A percentile compares a stretch with the other conserved stretches of the same genome.
phyloP scores from a whole-genome alignment of 2,797 vertebrate genomes.

The Peromyscus nudipes region DNA sequence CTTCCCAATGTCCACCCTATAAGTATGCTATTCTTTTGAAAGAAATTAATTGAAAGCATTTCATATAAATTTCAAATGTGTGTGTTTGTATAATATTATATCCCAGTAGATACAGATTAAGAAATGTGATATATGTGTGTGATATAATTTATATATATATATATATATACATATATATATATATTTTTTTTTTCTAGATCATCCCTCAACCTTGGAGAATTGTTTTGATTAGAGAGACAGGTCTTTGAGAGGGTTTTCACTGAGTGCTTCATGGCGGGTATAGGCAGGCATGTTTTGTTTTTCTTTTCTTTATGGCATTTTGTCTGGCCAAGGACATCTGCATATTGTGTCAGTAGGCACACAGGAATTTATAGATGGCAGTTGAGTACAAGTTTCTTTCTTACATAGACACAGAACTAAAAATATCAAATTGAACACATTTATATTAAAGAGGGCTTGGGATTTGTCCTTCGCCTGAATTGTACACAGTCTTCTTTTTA shows the following conservation, averaged over 20 bases:
- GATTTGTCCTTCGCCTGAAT: neutral
- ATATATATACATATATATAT: neutral
- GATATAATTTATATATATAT: neutral
- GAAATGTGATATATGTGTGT: neutral
- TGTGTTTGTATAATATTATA: slow-evolving; percentile 35
- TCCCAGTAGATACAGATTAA: slow-evolving; percentile 30
- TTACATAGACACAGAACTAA: slow-evolving; percentile 44
- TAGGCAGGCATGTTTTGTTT: neutral
- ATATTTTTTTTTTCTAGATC: neutral
- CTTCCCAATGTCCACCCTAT: neutral
- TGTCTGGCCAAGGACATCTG: slow-evolving; percentile 75
- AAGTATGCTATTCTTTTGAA: neutral
- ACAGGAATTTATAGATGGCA: slow-evolving; percentile 59
- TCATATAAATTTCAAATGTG: slow-evolving; percentile 21
- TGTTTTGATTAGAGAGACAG: slow-evolving; percentile 61
- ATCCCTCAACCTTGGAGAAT: slow-evolving; percentile 47
- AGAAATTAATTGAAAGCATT: slow-evolving; percentile 57
- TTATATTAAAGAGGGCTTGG: slow-evolving; percentile 18
- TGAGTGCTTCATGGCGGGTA: neutral
- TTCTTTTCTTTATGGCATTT: slow-evolving; percentile 35
- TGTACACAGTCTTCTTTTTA: neutral
- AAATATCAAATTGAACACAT: slow-evolving; percentile 59
- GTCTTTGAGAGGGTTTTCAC: slow-evolving; percentile 54
- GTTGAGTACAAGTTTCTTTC: slow-evolving; percentile 22
- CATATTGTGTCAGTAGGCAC: slow-evolving; percentile 62